A percentile compares a stretch with the other conserved stretches of the same genome.
Conservation (phyloP, 2,113 vertebrate species). For the Gnathonemus longibarbis region DNA sequence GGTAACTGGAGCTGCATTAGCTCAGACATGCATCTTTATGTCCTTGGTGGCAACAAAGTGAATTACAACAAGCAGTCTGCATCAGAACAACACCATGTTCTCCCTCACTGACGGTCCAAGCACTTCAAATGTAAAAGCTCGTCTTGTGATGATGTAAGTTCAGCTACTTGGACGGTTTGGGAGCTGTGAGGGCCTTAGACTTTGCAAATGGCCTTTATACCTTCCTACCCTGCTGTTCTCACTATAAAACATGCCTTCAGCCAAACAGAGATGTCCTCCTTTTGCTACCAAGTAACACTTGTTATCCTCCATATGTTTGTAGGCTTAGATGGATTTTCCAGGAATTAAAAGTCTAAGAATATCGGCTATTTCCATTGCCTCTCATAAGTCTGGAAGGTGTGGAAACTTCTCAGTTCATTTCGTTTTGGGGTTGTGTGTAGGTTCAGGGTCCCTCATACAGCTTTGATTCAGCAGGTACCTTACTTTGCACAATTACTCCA, state of each 20-base stretch:
- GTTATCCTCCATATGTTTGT: background rate
- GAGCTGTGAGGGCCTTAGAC: background rate
- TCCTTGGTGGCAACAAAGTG: background rate
- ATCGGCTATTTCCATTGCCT: background rate
- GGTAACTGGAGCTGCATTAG: background rate
- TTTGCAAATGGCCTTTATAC: background rate
- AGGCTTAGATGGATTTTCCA: background rate
- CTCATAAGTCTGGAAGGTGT: background rate
- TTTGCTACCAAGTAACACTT: background rate
- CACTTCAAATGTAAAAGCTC: background rate
- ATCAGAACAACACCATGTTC: background rate
- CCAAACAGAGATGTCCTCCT: background rate
- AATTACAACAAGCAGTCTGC: background rate
- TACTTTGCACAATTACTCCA: background rate
- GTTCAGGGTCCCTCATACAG: background rate
- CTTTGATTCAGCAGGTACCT: background rate
- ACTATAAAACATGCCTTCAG: background rate
- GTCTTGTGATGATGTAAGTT: background rate
- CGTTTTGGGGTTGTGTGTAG: background rate
- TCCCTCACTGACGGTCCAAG: background rate
- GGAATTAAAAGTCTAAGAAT: background rate
- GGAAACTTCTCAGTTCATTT: background rate
- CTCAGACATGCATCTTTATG: background rate
- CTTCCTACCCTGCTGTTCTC: background rate
- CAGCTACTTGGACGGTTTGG: background rate